A percentile compares a stretch with the other conserved stretches of the same genome.
phyloP scores from a whole-genome alignment of 2,888 invertebrate genomes.

The Allophyes oxyacanthae region DNA sequence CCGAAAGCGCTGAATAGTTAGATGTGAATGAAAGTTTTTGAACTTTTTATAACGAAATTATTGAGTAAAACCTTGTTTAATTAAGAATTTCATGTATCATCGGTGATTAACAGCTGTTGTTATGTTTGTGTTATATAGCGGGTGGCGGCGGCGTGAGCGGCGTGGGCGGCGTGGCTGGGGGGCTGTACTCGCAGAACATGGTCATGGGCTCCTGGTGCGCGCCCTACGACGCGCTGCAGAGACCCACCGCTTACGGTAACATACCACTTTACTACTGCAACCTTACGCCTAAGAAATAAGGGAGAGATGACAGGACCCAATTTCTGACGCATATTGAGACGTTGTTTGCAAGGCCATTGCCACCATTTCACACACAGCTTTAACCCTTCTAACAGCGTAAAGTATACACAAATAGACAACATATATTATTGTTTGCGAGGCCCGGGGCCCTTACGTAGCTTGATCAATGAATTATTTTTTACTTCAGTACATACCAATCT shows the following conservation, averaged over 20 bases:
- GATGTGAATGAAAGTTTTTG: too few species aligned
- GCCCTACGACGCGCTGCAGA: conserved; percentile 95
- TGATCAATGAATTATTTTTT: too few species aligned
- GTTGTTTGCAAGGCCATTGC: too few species aligned
- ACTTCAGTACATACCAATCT: too few species aligned
- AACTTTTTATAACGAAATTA: too few species aligned
- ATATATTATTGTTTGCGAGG: too few species aligned
- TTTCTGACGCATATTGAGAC: too few species aligned
- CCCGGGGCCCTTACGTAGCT: too few species aligned
- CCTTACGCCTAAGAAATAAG: neutral
- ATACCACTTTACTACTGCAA: neutral
- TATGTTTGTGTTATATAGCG: conserved; percentile 40
- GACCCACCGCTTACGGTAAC: conserved; percentile 94
- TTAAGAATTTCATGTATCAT: neutral
- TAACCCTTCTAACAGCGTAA: too few species aligned
- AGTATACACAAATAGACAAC: too few species aligned
- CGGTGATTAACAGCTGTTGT: conserved; percentile 4
- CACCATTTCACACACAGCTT: too few species aligned
- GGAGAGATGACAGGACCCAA: neutral
- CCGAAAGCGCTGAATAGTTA: too few species aligned
- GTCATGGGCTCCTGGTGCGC: conserved; percentile 93
- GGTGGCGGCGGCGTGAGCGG: conserved; percentile 74
- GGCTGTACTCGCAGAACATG: conserved; percentile 94
- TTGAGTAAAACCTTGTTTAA: neutral
- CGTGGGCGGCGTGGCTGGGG: conserved; percentile 87